Evolutionary conservation across 2,888 invertebrate genomes (phyloP).

Genomic region (Melieria picta): DNA sequence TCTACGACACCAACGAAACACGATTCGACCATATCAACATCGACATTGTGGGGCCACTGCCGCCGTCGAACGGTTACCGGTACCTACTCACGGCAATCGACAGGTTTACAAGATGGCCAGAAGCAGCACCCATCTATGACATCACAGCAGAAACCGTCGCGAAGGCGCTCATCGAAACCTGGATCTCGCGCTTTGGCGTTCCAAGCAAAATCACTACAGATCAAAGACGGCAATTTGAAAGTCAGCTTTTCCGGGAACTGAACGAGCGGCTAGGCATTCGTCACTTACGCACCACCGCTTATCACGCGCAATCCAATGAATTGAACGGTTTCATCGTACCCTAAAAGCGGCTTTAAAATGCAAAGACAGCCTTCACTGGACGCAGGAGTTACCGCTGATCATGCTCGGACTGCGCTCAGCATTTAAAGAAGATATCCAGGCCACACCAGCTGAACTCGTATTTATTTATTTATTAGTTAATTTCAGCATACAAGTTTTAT

Average conservation of each 20-base stretch:
- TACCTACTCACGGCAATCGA: constrained; percentile 1
- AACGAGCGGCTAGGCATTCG: too few relatives aligned
- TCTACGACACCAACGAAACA: constrained; percentile 3
- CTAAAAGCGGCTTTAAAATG: too few relatives aligned
- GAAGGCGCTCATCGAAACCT: constrained; percentile 10
- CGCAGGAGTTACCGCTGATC: too few relatives aligned
- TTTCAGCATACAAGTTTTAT: too few relatives aligned
- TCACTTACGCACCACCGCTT: too few relatives aligned
- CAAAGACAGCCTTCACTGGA: too few relatives aligned
- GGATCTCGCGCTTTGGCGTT: constrained; percentile 14
- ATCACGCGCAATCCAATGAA: too few relatives aligned
- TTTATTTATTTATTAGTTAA: too few relatives aligned
- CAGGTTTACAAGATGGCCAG: constrained; percentile 8
- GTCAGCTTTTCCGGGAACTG: constrained; percentile 45
- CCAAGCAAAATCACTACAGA: constrained; percentile 54
- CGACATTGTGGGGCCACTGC: constrained; percentile 22
- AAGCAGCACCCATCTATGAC: background rate
- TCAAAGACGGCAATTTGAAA: constrained; percentile 59
- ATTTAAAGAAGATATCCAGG: too few relatives aligned
- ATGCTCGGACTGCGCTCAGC: too few relatives aligned
- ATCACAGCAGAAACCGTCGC: constrained; percentile 12
- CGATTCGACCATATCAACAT: constrained; percentile 26
- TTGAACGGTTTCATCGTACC: too few relatives aligned
- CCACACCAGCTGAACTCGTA: too few relatives aligned
- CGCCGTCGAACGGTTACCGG: constrained; percentile 1